These are phyloP conservation scores for Xiphophorus maculatus DNA, from an alignment of 2,113 vertebrate genomes.

Conservation along the genomic window DNA sequence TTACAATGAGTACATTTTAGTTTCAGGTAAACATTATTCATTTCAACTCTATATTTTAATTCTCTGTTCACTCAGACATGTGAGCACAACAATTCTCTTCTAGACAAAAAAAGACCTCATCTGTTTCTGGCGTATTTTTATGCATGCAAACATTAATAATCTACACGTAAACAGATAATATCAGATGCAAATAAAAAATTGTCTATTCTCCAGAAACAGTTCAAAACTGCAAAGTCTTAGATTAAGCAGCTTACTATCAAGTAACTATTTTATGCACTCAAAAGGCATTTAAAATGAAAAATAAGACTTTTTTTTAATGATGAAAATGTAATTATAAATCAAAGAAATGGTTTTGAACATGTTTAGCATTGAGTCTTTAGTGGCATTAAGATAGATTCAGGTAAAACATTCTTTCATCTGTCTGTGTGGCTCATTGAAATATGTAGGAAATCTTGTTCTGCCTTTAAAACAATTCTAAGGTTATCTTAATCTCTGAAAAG, in stretches of 20 bases:
- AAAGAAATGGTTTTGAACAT: slow-evolving; percentile 16
- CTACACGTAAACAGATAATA: slow-evolving; percentile 57
- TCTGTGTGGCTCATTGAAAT: not conserved
- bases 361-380: not conserved
- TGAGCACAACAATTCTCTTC: slow-evolving; percentile 36
- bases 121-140: slow-evolving; percentile 34
- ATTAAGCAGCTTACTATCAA: slow-evolving; percentile 57
- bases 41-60: slow-evolving; percentile 39
- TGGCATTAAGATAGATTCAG: slow-evolving; percentile 6
- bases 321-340: not conserved
- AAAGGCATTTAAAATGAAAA: slow-evolving; percentile 30
- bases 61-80: slow-evolving; percentile 45
- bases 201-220: slow-evolving; percentile 54
- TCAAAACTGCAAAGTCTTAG: slow-evolving; percentile 57
- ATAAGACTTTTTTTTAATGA: slow-evolving; percentile 35
- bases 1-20: slow-evolving; percentile 72
- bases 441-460: not conserved
- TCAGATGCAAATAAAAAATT: slow-evolving; percentile 58
- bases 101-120: slow-evolving; percentile 38
- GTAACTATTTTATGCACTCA: slow-evolving; percentile 53
- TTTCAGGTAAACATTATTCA: slow-evolving; percentile 54
- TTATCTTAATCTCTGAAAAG: not conserved
- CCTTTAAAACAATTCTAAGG: not conserved
- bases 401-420: slow-evolving; percentile 28
- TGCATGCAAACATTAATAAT: slow-evolving; percentile 61